Percentiles rank a stretch among this genome's conserved stretches.
Conservation (phyloP, 2,888 invertebrate genomes). For the Eupithecia subfuscata region DNA sequence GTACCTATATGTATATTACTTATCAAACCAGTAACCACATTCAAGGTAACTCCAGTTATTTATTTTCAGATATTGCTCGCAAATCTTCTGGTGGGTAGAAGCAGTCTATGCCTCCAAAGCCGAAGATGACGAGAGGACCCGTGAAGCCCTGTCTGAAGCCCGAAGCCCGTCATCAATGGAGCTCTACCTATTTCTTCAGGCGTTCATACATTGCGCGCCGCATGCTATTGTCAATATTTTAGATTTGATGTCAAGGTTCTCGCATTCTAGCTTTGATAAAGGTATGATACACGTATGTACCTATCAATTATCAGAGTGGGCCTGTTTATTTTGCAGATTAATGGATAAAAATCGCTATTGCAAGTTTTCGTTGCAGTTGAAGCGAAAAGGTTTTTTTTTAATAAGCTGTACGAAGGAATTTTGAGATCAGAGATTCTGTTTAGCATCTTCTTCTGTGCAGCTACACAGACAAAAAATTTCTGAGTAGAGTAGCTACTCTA, state of each 20-base stretch:
- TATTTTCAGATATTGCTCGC: conserved; percentile 85
- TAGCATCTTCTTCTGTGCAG: neutral
- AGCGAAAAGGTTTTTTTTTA: neutral
- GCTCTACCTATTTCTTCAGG: conserved; percentile 90
- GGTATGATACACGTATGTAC: conserved; percentile 76
- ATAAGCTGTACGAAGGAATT: neutral
- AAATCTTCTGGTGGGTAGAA: conserved; percentile 91
- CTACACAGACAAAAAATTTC: too few relatives aligned
- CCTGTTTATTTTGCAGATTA: neutral
- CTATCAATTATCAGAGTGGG: neutral
- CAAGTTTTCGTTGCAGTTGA: neutral
- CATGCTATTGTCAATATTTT: conserved; percentile 84
- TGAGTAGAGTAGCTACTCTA: neutral
- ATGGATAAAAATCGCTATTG: neutral
- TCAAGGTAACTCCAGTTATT: neutral
- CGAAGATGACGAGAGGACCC: conserved; percentile 83
- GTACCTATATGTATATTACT: neutral
- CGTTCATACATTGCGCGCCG: conserved; percentile 90
- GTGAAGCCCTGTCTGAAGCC: conserved; percentile 84
- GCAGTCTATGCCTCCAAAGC: conserved; percentile 83
- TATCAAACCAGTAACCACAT: neutral
- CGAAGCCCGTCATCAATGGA: conserved; percentile 88
- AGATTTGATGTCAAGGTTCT: conserved; percentile 85
- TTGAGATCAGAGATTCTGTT: neutral
- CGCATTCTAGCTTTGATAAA: conserved; percentile 85